A percentile compares a stretch with the other conserved stretches of the same genome.
Conservation (phyloP, 2,797 vertebrate species). For the Xiphophorus birchmanni region DNA sequence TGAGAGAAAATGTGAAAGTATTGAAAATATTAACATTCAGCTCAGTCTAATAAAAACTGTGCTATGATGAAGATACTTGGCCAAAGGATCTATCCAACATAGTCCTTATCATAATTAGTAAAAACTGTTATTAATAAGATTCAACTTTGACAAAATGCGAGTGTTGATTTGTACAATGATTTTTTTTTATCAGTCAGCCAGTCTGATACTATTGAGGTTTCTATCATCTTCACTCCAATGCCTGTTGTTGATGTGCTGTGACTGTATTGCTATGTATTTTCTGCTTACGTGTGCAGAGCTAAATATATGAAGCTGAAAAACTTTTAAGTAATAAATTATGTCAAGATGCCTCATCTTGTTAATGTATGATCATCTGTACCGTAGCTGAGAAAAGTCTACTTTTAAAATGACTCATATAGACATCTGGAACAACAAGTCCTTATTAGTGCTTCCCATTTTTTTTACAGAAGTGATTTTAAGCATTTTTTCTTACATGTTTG, state of each 20-base stretch:
- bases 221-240: background rate
- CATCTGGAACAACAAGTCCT: background rate
- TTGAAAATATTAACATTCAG: background rate
- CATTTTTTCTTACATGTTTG: background rate
- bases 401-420: background rate
- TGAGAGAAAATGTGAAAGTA: background rate
- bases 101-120: background rate
- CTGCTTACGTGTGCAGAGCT: background rate
- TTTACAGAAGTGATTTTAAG: background rate
- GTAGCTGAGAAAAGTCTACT: background rate
- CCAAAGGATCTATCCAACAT: background rate
- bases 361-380: background rate
- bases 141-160: background rate
- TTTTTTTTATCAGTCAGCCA: background rate
- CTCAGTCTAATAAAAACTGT: background rate
- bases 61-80: background rate
- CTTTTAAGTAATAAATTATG: background rate
- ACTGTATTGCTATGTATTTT: background rate
- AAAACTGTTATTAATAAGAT: background rate
- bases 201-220: background rate
- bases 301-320: background rate
- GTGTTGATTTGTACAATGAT: background rate
- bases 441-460: background rate
- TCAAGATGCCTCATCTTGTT: background rate
- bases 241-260: background rate